Conservation (phyloP, 2,888 invertebrate species). For the Rhingia rostrata region DNA sequence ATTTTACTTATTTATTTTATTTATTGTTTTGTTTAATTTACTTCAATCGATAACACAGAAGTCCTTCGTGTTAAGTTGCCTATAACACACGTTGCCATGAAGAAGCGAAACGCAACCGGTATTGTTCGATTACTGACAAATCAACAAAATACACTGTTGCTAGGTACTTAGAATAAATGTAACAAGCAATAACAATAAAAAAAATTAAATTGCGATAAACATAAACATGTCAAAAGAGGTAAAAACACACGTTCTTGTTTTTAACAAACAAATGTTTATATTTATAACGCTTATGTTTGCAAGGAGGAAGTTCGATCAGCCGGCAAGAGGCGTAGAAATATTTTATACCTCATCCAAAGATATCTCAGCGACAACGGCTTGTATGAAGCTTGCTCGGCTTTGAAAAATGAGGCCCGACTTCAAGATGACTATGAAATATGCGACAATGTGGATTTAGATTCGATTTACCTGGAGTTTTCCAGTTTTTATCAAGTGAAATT, state of each 20-base stretch:
- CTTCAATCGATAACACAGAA: too few relatives aligned
- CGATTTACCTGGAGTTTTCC: slow-evolving; percentile 94
- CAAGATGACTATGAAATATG: slow-evolving; percentile 88
- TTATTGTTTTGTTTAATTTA: too few relatives aligned
- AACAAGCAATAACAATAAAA: not conserved
- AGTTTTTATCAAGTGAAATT: slow-evolving; percentile 93
- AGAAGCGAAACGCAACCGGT: too few relatives aligned
- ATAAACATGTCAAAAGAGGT: slow-evolving; percentile 53
- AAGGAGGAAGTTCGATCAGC: slow-evolving; percentile 80
- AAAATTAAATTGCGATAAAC: not conserved
- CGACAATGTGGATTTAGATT: slow-evolving; percentile 95
- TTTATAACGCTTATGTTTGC: not conserved
- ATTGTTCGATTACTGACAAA: too few relatives aligned
- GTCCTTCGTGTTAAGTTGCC: too few relatives aligned
- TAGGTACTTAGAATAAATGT: not conserved
- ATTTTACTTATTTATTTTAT: too few relatives aligned
- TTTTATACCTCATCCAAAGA: slow-evolving; percentile 87
- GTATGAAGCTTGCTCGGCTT: slow-evolving; percentile 86
- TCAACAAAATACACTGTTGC: too few relatives aligned
- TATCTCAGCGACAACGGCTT: slow-evolving; percentile 88
- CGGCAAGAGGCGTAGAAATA: slow-evolving; percentile 82
- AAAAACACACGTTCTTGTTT: not conserved
- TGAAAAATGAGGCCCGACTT: slow-evolving; percentile 89
- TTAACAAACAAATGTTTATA: not conserved
- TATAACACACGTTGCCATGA: too few relatives aligned